Evolutionary conservation across 2,113 vertebrate species (phyloP).

Genomic region (Alligator sinensis): DNA sequence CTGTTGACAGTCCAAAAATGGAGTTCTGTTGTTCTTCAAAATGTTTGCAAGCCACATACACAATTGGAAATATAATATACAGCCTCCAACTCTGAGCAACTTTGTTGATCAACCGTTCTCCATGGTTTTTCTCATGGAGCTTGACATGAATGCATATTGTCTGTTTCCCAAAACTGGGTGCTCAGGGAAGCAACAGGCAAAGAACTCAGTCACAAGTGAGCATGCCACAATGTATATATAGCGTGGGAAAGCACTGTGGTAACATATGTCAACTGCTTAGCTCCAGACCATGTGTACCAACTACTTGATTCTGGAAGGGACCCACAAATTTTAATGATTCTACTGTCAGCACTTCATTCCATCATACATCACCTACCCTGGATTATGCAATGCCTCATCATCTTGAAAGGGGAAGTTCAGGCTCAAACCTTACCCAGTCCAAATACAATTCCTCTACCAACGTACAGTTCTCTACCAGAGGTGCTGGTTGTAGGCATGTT

Average conservation of each 20-base stretch:
- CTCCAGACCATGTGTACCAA: neutral
- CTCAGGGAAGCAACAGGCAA: neutral
- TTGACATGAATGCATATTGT: neutral
- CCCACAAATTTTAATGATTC: fast-evolving
- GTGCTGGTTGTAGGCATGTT: too few relatives aligned
- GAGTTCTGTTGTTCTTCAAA: neutral
- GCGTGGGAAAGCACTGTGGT: fast-evolving
- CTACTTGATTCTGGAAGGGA: neutral
- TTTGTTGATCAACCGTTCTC: neutral
- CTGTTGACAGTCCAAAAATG: neutral
- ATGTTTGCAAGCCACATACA: fast-evolving
- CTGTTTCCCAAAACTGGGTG: neutral
- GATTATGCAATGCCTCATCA: neutral
- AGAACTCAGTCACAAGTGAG: neutral
- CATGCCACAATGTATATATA: fast-evolving
- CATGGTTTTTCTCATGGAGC: neutral
- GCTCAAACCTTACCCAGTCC: neutral
- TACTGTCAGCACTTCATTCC: neutral
- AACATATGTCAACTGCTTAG: neutral
- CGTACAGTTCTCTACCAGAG: too few relatives aligned
- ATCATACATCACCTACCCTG: neutral
- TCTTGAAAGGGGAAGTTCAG: neutral
- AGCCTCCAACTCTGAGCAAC: neutral
- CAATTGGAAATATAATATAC: neutral
- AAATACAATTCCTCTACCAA: neutral